These are phyloP conservation scores for Pelusios castaneus DNA, from an alignment of 2,113 vertebrate genomes.

Conservation along the genomic window DNA sequence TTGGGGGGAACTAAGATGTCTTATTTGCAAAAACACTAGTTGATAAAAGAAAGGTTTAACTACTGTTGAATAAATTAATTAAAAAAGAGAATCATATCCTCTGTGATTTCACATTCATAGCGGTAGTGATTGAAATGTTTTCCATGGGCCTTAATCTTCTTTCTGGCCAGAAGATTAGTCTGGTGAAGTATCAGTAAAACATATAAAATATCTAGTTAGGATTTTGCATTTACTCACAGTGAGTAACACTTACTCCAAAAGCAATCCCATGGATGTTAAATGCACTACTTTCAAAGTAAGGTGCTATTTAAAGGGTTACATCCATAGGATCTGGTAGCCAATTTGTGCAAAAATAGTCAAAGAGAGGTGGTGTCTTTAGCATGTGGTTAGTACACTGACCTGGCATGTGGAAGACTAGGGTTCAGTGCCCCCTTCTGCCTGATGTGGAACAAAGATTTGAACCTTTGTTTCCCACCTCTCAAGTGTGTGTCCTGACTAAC, in stretches of 20 bases:
- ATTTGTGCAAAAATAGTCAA: background rate
- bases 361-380: background rate
- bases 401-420: background rate
- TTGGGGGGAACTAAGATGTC: too few relatives aligned
- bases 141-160: background rate
- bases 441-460: background rate
- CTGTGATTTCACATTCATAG: background rate
- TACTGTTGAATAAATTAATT: fast-evolving
- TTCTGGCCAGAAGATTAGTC: fast-evolving
- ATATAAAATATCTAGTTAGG: background rate
- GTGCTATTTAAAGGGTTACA: background rate
- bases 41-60: background rate
- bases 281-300: background rate
- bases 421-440: background rate
- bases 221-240: background rate
- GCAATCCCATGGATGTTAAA: background rate
- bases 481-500: background rate
- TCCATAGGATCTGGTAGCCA: background rate
- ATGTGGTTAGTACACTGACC: background rate
- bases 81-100: background rate
- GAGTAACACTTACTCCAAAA: background rate
- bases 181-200: background rate
- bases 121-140: background rate
- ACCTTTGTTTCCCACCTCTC: background rate
- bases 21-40: background rate